Conservation (phyloP, 2,113 vertebrate species). For the Donacobius atricapilla region DNA sequence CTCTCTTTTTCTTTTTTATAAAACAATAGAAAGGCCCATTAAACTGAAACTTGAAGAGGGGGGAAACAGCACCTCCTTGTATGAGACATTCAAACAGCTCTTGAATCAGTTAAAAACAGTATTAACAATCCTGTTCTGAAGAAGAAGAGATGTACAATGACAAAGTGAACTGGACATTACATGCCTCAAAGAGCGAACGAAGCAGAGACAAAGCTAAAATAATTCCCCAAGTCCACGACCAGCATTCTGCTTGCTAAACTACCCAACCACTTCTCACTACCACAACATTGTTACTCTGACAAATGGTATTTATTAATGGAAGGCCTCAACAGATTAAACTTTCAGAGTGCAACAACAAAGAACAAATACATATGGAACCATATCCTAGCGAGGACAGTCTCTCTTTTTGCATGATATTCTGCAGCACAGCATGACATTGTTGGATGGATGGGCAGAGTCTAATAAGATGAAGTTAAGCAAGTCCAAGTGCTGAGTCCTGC, state of each 20-base stretch:
- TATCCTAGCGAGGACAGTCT: neutral
- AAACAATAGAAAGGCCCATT: neutral
- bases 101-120: neutral
- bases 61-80: neutral
- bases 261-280: neutral
- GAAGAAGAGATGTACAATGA: neutral
- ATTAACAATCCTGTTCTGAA: neutral
- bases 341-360: neutral
- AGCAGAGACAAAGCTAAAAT: neutral
- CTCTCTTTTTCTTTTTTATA: neutral
- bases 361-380: neutral
- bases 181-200: neutral
- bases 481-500: too few species aligned
- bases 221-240: rapidly evolving
- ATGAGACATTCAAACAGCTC: neutral
- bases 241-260: neutral
- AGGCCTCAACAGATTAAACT: neutral
- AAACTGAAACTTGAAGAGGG: neutral
- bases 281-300: neutral
- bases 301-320: neutral
- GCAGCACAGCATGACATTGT: neutral
- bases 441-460: too few species aligned
- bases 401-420: neutral
- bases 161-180: neutral
- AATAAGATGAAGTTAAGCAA: too few species aligned